phyloP scores from a whole-genome alignment of 2,888 invertebrate species.

The Torymus tubicola region DNA sequence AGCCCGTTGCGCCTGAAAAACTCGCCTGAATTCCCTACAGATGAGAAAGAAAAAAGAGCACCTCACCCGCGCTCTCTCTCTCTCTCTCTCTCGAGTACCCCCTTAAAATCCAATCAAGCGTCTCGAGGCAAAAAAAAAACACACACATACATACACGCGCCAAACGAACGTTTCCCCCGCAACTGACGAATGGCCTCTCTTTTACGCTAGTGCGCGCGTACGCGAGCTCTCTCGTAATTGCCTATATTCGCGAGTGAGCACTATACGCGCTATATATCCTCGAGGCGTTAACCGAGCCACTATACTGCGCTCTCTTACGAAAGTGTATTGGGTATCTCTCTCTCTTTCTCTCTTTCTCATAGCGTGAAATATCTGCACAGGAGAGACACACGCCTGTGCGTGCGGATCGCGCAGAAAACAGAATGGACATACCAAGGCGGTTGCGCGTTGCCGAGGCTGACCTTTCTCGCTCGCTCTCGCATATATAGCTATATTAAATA shows the following conservation, averaged over 20 bases:
- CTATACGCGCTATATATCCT: conserved; percentile 6
- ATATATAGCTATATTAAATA: too few relatives aligned
- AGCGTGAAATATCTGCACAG: too few relatives aligned
- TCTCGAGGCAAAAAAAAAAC: not conserved
- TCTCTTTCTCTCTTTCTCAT: too few relatives aligned
- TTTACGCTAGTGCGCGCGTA: not conserved
- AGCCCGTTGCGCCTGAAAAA: too few relatives aligned
- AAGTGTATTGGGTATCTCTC: not conserved
- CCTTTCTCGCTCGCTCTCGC: conserved; percentile 33
- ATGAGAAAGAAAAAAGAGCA: too few relatives aligned
- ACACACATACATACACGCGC: too few relatives aligned
- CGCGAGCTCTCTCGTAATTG: conserved; percentile 21
- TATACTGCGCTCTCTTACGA: conserved; percentile 11
- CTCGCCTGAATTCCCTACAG: too few relatives aligned
- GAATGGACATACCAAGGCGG: conserved; percentile 46
- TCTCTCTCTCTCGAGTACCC: not conserved
- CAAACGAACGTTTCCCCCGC: not conserved
- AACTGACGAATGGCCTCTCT: conserved; percentile 21
- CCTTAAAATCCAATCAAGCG: not conserved
- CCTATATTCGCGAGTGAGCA: conserved; percentile 10
- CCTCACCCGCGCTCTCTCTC: too few relatives aligned
- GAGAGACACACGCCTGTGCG: conserved; percentile 19
- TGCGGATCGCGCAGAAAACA: conserved; percentile 25
- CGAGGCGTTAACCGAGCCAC: conserved; percentile 18
- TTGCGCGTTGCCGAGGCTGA: conserved; percentile 9